A percentile compares a stretch with the other conserved stretches of the same genome.
Evolutionary conservation across 2,113 vertebrate genomes (phyloP).

Genomic region (Condylura cristata): DNA sequence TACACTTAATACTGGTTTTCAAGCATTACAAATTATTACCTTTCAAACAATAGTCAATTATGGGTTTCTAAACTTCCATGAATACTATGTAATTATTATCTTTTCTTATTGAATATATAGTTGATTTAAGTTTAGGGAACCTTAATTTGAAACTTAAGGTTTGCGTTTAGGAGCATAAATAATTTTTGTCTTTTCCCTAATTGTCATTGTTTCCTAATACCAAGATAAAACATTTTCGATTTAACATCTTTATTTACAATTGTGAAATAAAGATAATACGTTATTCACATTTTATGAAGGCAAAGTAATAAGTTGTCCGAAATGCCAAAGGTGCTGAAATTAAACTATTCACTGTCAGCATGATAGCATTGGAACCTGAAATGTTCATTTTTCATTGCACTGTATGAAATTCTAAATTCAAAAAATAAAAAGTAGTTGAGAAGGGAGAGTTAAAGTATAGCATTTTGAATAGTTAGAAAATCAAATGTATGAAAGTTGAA

Average conservation of each 20-base stretch:
- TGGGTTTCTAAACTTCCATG: neutral
- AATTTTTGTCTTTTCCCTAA: slow-evolving; percentile 7
- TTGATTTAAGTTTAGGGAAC: neutral
- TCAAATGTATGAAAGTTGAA: neutral
- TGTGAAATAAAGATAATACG: neutral
- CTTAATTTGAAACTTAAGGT: neutral
- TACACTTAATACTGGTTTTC: neutral
- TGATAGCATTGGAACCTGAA: neutral
- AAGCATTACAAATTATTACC: slow-evolving; percentile 20
- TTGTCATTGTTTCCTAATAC: neutral
- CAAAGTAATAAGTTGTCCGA: neutral
- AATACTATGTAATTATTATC: neutral
- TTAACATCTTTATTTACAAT: slow-evolving; percentile 26
- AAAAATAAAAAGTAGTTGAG: slow-evolving; percentile 28
- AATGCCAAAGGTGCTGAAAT: slow-evolving; percentile 10
- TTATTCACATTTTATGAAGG: neutral
- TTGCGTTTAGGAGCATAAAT: neutral
- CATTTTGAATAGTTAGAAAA: slow-evolving; percentile 54
- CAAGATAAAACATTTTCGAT: neutral
- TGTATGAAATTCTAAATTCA: slow-evolving; percentile 32
- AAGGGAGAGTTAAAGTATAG: neutral
- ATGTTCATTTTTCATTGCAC: slow-evolving; percentile 24
- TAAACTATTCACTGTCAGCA: neutral
- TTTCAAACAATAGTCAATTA: neutral
- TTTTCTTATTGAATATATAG: neutral